Conservation (phyloP, 2,888 invertebrate genomes). For the Adineta ricciae region DNA sequence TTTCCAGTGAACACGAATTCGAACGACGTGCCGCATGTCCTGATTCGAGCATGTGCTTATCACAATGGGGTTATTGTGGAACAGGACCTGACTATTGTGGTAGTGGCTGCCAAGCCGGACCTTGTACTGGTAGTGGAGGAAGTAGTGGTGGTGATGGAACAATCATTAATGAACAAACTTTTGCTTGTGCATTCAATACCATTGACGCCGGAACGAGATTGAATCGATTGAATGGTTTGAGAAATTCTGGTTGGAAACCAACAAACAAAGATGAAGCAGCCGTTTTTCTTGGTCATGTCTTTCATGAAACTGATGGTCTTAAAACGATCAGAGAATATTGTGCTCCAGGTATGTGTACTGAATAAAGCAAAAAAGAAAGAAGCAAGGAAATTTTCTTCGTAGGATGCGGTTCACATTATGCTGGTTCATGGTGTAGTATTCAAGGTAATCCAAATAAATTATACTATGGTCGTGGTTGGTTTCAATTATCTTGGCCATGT, state of each 20-base stretch:
- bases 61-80: neutral
- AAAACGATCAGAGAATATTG: conserved; percentile 16
- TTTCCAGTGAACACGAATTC: too few relatives aligned
- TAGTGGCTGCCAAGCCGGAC: neutral
- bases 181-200: neutral
- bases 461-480: conserved; percentile 26
- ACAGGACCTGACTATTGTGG: neutral
- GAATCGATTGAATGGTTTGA: neutral
- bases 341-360: neutral
- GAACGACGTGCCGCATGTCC: neutral
- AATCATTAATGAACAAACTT: neutral
- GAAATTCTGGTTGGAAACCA: neutral
- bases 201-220: neutral
- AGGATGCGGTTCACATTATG: too few relatives aligned
- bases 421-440: neutral
- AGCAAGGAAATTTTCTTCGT: too few relatives aligned
- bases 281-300: conserved; percentile 24
- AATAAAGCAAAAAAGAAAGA: too few relatives aligned
- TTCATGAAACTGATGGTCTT: conserved; percentile 27
- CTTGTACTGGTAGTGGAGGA: neutral
- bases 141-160: neutral
- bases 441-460: neutral
- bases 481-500: conserved; percentile 25
- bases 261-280: neutral
- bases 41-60: neutral